Evolutionary conservation across 2,797 vertebrate genomes (phyloP).

Genomic region (Remorina albescens): DNA sequence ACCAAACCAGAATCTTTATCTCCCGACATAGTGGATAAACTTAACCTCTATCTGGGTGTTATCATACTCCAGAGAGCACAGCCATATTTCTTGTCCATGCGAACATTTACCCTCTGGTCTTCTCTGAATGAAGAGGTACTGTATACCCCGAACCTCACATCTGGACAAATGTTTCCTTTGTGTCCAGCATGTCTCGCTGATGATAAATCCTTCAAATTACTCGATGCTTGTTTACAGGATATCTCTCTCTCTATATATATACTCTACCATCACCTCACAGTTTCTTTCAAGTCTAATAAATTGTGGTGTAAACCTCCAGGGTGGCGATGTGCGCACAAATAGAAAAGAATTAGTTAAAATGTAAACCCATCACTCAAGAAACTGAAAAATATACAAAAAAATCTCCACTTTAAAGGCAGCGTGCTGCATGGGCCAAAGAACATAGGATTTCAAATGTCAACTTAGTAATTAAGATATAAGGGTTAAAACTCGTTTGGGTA

Average conservation of each 20-base stretch:
- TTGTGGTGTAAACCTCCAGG: not conserved
- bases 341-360: slow-evolving; percentile 5
- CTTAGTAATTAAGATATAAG: slow-evolving; percentile 24
- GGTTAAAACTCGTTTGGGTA: slow-evolving; percentile 28
- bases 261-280: not conserved
- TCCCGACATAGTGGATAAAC: slow-evolving; percentile 76
- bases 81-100: slow-evolving; percentile 70
- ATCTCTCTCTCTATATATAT: too few species aligned
- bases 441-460: slow-evolving; percentile 12
- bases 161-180: slow-evolving; percentile 65
- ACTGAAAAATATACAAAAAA: slow-evolving; percentile 16
- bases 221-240: slow-evolving; percentile 39
- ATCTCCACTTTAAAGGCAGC: not conserved
- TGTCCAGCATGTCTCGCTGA: slow-evolving; percentile 22
- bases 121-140: slow-evolving; percentile 57
- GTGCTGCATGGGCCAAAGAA: not conserved
- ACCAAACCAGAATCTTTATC: slow-evolving; percentile 76
- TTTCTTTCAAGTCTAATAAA: slow-evolving; percentile 12
- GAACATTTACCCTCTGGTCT: slow-evolving; percentile 71
- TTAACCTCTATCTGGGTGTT: slow-evolving; percentile 73
- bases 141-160: slow-evolving; percentile 55
- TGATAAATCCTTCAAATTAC: slow-evolving; percentile 71
- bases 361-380: not conserved
- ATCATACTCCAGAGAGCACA: slow-evolving; percentile 69
- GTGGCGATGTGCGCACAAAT: not conserved